phyloP scores from a whole-genome alignment of 1,140 invertebrate genomes.

The Drosophila pseudoobscura region DNA sequence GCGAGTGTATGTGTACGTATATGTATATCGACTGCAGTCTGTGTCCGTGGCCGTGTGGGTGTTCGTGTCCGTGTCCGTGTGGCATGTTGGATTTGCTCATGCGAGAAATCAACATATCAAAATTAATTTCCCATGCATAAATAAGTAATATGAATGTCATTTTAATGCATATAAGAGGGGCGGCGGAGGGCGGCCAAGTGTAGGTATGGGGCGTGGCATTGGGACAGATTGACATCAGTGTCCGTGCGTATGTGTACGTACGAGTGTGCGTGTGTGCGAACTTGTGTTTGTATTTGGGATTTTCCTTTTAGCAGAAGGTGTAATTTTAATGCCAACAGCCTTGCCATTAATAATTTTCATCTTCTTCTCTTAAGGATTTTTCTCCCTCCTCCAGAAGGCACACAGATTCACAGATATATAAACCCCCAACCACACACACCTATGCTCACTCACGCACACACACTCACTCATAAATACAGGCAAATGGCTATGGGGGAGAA shows the following conservation, averaged over 20 bases:
- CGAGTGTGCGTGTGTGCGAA: too few relatives aligned
- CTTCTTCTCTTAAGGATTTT: conserved; percentile 18
- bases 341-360: conserved; percentile 69
- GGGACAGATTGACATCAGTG: not conserved
- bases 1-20: not conserved
- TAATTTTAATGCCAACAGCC: conserved; percentile 73
- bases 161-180: conserved; percentile 63
- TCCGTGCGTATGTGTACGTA: conserved; percentile 4
- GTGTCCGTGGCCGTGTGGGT: conserved; percentile 11
- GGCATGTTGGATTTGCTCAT: conserved; percentile 66
- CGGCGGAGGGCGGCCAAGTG: not conserved
- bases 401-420: conserved; percentile 8
- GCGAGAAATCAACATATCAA: conserved; percentile 79
- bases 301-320: conserved; percentile 42
- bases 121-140: conserved; percentile 81
- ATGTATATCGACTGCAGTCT: too few relatives aligned
- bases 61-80: conserved; percentile 10
- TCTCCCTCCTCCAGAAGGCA: conserved; percentile 6
- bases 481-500: conserved; percentile 18
- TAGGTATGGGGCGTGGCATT: conserved; percentile 17
- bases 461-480: conserved; percentile 5
- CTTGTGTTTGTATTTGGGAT: conserved; percentile 5
- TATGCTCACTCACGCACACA: not conserved
- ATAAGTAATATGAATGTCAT: conserved; percentile 81
- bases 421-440: conserved; percentile 5